Conservation (phyloP, 2,888 invertebrate species). For the Synanthedon formicaeformis region DNA sequence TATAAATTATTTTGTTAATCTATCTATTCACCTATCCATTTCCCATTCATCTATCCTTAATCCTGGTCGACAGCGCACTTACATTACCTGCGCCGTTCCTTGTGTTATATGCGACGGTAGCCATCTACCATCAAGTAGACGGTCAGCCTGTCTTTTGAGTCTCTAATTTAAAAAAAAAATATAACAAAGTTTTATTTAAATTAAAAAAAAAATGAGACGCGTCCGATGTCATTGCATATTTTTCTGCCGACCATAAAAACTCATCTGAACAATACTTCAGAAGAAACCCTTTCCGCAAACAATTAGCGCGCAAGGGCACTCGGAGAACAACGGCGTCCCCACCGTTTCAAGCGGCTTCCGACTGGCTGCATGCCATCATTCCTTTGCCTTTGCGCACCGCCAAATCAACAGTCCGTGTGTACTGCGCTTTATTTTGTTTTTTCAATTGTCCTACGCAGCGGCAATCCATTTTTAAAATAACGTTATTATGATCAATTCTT, state of each 20-base stretch:
- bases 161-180: too few species aligned
- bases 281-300: constrained; percentile 68
- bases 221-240: not conserved
- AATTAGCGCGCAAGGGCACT: constrained; percentile 64
- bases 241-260: constrained; percentile 41
- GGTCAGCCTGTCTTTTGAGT: too few species aligned
- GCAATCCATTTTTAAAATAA: not conserved
- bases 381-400: constrained; percentile 52
- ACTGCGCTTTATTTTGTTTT: constrained; percentile 40
- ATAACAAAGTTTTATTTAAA: too few species aligned
- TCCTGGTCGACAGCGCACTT: too few species aligned
- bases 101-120: too few species aligned
- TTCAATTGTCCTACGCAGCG: constrained; percentile 25
- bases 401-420: constrained; percentile 21
- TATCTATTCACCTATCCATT: too few species aligned
- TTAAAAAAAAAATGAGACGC: too few species aligned
- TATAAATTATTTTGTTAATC: too few species aligned
- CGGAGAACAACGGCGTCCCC: constrained; percentile 51
- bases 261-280: constrained; percentile 55
- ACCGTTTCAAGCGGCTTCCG: constrained; percentile 32
- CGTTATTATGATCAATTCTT: too few species aligned
- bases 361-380: constrained; percentile 44
- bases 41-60: too few species aligned
- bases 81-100: too few species aligned
- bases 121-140: too few species aligned